Evolutionary conservation across 1,140 invertebrate species (phyloP).

Genomic region (Dendroctonus ponderosae): DNA sequence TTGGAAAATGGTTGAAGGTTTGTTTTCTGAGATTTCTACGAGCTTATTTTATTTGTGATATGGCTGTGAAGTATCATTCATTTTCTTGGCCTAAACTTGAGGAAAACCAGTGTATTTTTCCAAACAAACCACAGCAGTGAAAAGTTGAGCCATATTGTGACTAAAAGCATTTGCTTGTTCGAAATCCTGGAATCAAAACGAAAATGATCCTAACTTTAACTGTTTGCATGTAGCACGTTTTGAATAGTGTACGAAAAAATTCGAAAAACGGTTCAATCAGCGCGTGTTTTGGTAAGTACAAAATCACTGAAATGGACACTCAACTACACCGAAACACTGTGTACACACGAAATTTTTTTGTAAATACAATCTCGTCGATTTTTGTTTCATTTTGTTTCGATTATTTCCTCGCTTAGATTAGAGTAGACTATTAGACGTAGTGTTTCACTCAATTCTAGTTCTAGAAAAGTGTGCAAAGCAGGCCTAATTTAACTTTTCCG

Average conservation of each 20-base stretch:
- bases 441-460: too few species aligned
- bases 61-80: constrained; percentile 7
- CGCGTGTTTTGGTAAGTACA: constrained; percentile 32
- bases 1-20: constrained; percentile 45
- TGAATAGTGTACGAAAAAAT: constrained; percentile 1
- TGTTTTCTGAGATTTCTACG: constrained; percentile 39
- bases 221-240: constrained; percentile 24
- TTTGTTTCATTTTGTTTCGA: constrained; percentile 24
- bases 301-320: constrained; percentile 28
- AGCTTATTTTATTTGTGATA: constrained; percentile 17
- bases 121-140: too few species aligned
- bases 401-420: constrained; percentile 19
- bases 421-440: neutral
- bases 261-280: neutral
- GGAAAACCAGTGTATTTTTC: neutral
- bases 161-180: constrained; percentile 3
- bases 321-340: constrained; percentile 31
- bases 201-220: neutral
- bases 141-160: constrained; percentile 3
- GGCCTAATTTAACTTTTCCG: too few species aligned
- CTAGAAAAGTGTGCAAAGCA: too few species aligned
- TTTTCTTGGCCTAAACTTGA: neutral
- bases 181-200: constrained; percentile 30
- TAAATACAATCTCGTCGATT: constrained; percentile 26
- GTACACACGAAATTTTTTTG: constrained; percentile 27